Base-by-base conservation (phyloP, 1,140 invertebrate genomes). In the Amyelois transitella region DNA sequence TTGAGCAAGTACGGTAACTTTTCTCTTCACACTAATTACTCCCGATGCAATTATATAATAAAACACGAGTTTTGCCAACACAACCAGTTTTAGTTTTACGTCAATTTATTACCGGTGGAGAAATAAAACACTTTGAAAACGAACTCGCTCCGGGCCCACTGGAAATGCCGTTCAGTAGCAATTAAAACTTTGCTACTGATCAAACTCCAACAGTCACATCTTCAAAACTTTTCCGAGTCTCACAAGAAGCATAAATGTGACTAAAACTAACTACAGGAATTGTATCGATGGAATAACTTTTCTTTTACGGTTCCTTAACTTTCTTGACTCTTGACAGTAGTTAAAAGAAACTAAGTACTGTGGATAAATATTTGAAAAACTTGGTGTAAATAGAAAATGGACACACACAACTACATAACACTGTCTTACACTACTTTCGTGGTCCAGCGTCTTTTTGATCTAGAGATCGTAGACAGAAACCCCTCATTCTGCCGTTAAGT, bases 131-230 rank as follows among this genome's bases (percentile, higher is more conserved):
- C 67, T 72, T 65, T 59, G 62, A 58, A 68, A 68, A 68, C 60
- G 51, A 67, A 65, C 63, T 67, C 54, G 20, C 32, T 19, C 53
- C 24, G 57, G 38, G 64, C 66, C 61, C 58, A 60, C 63, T 69
- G 66, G 71, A 74, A 77, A 69, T 77, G 69, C 64, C 70, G 71
- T 78, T 81, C 72, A 81, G 69, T 75, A 58, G 75, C 81, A 84
- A 81, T 84, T 84, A 84, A 81, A 84, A 84, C 77, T 84, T 81
- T 75, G 45, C 51, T 66, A 76, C 68, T 77, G 75, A 81, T 84
- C 77, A 77, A 84, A 84, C 75, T 81, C 74, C 70, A 70, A 64
- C 66, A 73, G 75, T 72, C 71, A 75, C 71, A 75, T 73, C 70
- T 74, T 70, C 58, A 64, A 58, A 65, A 65, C 53, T 71, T 72